Percentiles rank a stretch among this genome's conserved stretches.
phyloP scores from a whole-genome alignment of 2,888 invertebrate species.

The Caenorhabditis becei region DNA sequence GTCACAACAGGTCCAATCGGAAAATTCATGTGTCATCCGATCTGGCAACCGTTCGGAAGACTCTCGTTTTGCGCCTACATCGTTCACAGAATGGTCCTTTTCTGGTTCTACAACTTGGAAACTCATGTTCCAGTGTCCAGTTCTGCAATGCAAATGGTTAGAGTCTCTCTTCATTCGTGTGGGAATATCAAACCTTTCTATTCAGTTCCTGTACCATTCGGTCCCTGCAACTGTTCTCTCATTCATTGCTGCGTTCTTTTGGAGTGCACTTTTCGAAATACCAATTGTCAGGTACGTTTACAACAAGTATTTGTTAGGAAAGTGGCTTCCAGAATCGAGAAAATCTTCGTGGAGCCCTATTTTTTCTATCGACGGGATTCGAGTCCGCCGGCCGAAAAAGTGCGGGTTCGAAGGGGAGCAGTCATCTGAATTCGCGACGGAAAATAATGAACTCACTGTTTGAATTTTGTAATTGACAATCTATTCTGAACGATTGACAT shows the following conservation, averaged over 20 bases:
- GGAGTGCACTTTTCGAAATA: slow-evolving; percentile 57
- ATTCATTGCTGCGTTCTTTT: slow-evolving; percentile 50
- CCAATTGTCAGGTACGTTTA: slow-evolving; percentile 39
- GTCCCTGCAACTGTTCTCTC: slow-evolving; percentile 45
- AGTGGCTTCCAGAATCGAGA: slow-evolving; percentile 22
- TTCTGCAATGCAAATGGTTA: slow-evolving; percentile 55
- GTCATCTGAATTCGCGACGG: neutral
- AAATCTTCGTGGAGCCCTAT: slow-evolving; percentile 30
- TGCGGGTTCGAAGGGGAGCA: slow-evolving; percentile 36
- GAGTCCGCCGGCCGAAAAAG: slow-evolving; percentile 10
- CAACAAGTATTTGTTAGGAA: too few species aligned
- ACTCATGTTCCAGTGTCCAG: slow-evolving; percentile 32
- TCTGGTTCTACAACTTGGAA: slow-evolving; percentile 48
- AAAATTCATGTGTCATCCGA: slow-evolving; percentile 88
- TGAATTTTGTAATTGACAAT: neutral
- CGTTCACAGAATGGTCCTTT: slow-evolving; percentile 64
- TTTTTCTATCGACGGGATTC: slow-evolving; percentile 15
- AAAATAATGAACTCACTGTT: neutral
- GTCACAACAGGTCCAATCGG: slow-evolving; percentile 84
- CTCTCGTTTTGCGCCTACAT: slow-evolving; percentile 95
- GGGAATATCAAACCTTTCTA: neutral
- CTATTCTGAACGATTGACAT: neutral
- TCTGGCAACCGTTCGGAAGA: slow-evolving; percentile 91
- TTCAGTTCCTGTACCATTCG: slow-evolving; percentile 39
- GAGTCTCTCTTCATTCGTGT: too few species aligned